Evolutionary conservation across 1,140 invertebrate species (phyloP).

Genomic region (Aradophagus sp.): DNA sequence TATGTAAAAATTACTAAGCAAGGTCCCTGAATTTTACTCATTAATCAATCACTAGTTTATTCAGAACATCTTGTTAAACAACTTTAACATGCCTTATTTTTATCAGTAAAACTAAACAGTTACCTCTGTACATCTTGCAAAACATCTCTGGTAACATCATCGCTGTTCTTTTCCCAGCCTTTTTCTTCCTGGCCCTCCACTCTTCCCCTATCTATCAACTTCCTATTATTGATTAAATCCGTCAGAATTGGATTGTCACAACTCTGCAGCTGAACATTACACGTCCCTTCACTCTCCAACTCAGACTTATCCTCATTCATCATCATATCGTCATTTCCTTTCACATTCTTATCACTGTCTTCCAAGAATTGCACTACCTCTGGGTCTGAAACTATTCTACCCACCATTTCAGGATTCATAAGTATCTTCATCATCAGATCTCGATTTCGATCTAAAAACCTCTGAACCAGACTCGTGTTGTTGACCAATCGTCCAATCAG

Average conservation of each 20-base stretch:
- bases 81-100: too few relatives aligned
- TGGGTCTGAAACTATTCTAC: constrained; percentile 62
- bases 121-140: constrained; percentile 80
- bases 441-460: constrained; percentile 64
- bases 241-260: constrained; percentile 68
- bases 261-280: constrained; percentile 11
- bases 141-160: constrained; percentile 78
- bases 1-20: too few relatives aligned
- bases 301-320: not conserved
- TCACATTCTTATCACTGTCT: constrained; percentile 39
- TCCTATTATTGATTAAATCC: constrained; percentile 67
- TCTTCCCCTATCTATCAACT: constrained; percentile 41
- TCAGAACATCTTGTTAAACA: too few relatives aligned
- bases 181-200: constrained; percentile 30
- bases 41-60: too few relatives aligned
- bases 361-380: constrained; percentile 61
- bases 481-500: constrained; percentile 61
- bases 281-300: constrained; percentile 2
- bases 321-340: constrained; percentile 4
- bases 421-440: constrained; percentile 67
- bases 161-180: constrained; percentile 54
- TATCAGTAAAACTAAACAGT: not conserved
- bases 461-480: constrained; percentile 63
- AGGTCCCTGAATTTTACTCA: too few relatives aligned
- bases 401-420: constrained; percentile 58